These are phyloP conservation scores for Nylanderia fulva DNA, from an alignment of 1,140 invertebrate species.

Conservation along the genomic window DNA sequence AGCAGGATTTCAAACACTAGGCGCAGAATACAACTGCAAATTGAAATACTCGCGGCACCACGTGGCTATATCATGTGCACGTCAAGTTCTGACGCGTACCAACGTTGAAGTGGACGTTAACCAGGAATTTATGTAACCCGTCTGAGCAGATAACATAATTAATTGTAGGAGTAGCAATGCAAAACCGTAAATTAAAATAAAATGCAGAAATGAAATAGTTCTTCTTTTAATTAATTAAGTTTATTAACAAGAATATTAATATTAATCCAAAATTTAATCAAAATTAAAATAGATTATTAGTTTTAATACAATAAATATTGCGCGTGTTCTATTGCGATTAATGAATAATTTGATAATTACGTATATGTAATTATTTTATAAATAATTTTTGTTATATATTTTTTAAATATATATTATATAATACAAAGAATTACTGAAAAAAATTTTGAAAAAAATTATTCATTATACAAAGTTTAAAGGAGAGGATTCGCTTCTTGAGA, in stretches of 20 bases:
- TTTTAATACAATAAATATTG: neutral
- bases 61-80: constrained; percentile 39
- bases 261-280: neutral
- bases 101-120: constrained; percentile 62
- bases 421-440: neutral
- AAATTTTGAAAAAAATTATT: neutral
- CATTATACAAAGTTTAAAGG: neutral
- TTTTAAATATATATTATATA: constrained; percentile 17
- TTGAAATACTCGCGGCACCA: constrained; percentile 69
- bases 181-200: constrained; percentile 5
- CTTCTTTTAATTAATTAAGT: neutral
- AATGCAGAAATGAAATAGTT: neutral
- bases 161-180: constrained; percentile 40
- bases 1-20: constrained; percentile 53
- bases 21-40: constrained; percentile 66
- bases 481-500: neutral
- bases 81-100: constrained; percentile 38
- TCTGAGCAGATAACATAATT: constrained; percentile 59
- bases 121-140: constrained; percentile 59
- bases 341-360: neutral
- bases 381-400: neutral
- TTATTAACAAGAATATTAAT: neutral
- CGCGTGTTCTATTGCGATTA: neutral
- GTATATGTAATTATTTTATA: neutral
- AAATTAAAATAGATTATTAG: neutral